Percentiles rank a stretch among this genome's conserved stretches.
These are phyloP conservation scores for Drosophila teissieri DNA, from an alignment of 1,140 invertebrate genomes.

Conservation along the genomic window DNA sequence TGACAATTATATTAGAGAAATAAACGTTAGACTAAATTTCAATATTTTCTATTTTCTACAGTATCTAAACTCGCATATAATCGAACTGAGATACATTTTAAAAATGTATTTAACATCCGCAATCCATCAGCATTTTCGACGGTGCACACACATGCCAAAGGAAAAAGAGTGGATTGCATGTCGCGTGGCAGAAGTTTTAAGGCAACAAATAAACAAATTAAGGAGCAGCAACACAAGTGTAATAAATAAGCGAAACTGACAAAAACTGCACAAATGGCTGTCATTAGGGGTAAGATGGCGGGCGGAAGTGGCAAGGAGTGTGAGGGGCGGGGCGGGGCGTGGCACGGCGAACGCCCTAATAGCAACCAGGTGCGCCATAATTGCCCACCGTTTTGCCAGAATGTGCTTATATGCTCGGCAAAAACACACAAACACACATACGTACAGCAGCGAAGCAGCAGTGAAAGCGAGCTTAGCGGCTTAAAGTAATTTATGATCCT, in stretches of 20 bases:
- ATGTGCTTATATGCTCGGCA: conserved; percentile 25
- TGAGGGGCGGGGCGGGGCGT: conserved; percentile 8
- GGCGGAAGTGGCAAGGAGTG: neutral
- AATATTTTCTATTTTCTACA: too few relatives aligned
- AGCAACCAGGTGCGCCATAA: conserved; percentile 72
- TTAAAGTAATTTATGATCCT: conserved; percentile 81
- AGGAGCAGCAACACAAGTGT: conserved; percentile 53
- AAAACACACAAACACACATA: conserved; percentile 42
- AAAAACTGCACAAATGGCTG: conserved; percentile 80
- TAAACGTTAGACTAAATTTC: too few relatives aligned
- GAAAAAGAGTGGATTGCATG: conserved; percentile 25
- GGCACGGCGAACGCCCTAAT: conserved; percentile 40
- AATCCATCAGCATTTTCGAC: conserved; percentile 13
- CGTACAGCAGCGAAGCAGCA: neutral
- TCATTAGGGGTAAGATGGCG: conserved; percentile 65
- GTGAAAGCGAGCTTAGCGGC: conserved; percentile 63
- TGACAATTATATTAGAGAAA: too few relatives aligned
- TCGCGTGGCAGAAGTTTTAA: conserved; percentile 49
- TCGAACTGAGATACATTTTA: neutral
- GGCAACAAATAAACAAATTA: conserved; percentile 77
- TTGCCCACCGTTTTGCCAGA: conserved; percentile 71
- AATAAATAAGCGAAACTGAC: conserved; percentile 78
- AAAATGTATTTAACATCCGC: neutral
- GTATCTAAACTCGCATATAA: too few relatives aligned
- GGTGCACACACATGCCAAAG: conserved; percentile 1